phyloP scores from a whole-genome alignment of 2,797 vertebrate genomes.

The Lagodon rhomboides region DNA sequence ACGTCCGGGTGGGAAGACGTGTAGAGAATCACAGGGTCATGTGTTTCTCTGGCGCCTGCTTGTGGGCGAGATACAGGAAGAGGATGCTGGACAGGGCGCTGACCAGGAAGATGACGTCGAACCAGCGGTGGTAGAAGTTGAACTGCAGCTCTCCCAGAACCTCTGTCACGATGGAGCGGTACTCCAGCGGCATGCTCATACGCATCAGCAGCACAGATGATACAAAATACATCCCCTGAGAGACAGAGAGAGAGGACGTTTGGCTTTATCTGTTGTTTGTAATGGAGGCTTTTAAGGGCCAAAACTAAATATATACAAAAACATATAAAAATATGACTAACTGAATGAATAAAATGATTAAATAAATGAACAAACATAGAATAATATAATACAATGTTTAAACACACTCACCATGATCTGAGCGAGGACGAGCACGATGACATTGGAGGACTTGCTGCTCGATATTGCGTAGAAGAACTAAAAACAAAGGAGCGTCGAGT shows the following conservation, averaged over 20 bases:
- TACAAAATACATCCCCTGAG: conserved; percentile 97
- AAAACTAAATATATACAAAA: too few species aligned
- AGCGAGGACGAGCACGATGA: conserved; percentile 97
- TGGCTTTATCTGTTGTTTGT: not conserved
- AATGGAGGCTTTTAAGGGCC: too few species aligned
- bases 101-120: conserved; percentile 99
- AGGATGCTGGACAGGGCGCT: conserved; percentile 98
- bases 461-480: conserved; percentile 99
- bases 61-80: conserved; percentile 98
- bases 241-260: conserved; percentile 4
- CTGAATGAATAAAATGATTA: too few species aligned
- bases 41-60: conserved; percentile 98
- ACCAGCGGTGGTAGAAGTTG: conserved; percentile 99
- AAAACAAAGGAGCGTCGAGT: not conserved
- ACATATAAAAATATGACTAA: too few species aligned
- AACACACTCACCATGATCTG: conserved; percentile 96
- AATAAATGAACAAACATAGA: too few species aligned
- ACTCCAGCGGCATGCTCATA: conserved; percentile 98
- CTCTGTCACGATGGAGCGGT: conserved; percentile 95
- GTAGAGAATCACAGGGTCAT: conserved; percentile 85
- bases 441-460: conserved; percentile 99
- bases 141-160: conserved; percentile 98
- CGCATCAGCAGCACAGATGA: conserved; percentile 97
- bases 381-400: too few species aligned
- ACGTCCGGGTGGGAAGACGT: not conserved